Evolutionary conservation across 2,113 vertebrate genomes (phyloP), one percentile per base, ranked within the genome.

Genomic region (Corythoichthys intestinalis): DNA sequence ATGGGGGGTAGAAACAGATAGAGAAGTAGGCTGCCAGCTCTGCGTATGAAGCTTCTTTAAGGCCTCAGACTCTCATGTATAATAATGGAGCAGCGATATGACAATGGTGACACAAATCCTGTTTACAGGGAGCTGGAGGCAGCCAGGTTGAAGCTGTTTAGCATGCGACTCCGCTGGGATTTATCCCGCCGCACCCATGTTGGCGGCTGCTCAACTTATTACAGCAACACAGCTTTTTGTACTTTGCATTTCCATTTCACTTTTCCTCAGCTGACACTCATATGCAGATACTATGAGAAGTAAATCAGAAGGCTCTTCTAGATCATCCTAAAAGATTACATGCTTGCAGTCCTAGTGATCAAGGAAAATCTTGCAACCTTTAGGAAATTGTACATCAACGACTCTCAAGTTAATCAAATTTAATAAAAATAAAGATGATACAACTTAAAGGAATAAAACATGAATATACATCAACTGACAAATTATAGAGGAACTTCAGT

Each of bases 71-170:
- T 85, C 83, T 86, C 88, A 92, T 92, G 88, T 91, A 87, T 92
- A 92, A 91, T 92, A 91, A 92, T 92, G 90, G 50, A 0, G 49
- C 73, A 69, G 85, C 71, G 84, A 91, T 87, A 90, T 89, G 89
- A 92, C 89, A 92, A 91, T 90, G 87, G 75, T 87, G 84, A 87
- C 86, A 88, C 87, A 85, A 85, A 89, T 87, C 89, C 87, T 92
- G 91, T 92, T 92, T 91, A 90, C 89, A 88, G 83, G 79, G 80
- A 76, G 78, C 67, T 71, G 81, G 76, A 67, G 87, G 84, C 83
- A 83, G 87, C 82, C 78, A 80, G 86, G 86, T 83, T 85, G 81
- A 53, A 86, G 84, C 84, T 88, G 82, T 88, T 87, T 82, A 88
- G 85, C 85, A 88, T 88, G 79, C 87, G 72, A 76, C 80, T 88